Evolutionary conservation across 2,797 vertebrate species (phyloP), one percentile per base, ranked within the genome.

Genomic region (Helarctos malayanus): DNA sequence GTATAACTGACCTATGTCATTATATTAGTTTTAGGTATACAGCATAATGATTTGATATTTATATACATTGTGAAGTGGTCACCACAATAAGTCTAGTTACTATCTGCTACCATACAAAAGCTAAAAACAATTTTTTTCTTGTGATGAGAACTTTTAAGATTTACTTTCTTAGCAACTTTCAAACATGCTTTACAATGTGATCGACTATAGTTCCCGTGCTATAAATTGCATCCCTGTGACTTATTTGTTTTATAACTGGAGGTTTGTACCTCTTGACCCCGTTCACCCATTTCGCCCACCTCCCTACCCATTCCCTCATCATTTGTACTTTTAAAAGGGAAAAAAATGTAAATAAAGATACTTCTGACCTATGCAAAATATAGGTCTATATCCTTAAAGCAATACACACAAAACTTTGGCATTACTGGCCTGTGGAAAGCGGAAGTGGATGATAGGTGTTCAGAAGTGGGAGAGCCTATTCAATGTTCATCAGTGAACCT

Each of bases 321-420:
- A 75, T 47, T 47, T 45, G 45, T 47, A 75, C 5, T 47, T 75
- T 79, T 65, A 38, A 89, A 89, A 45, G n/a, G 16, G 61, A 49
- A 96, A 85, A 85, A 59, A 90, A 86, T 14, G 32, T 54, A 81
- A 87, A 59, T 65, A 63, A 86, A 85, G 5, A 41, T 86, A 47
- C 35, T 82, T 87, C 49, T 54, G 87, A 94, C 2, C 59, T 75
- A 65, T 80, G 21, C 54, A 57, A 68, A 52, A 38, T 85, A 73
- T 69, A 47, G 61, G 4, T 54, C 49, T 41, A 56, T 75, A 25
- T 65, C 25, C 68, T 38, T 82, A 82, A 61, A 95, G 73, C 35
- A 73, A 84, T 61, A 41, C 3, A 12, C 52, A 84, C 13, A 49
- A 81, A 91, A 35, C 7, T 61, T 35, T 15, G 32, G n/a, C 61